Conservation (phyloP, 2,113 vertebrate genomes). For the Colinus virginianus region DNA sequence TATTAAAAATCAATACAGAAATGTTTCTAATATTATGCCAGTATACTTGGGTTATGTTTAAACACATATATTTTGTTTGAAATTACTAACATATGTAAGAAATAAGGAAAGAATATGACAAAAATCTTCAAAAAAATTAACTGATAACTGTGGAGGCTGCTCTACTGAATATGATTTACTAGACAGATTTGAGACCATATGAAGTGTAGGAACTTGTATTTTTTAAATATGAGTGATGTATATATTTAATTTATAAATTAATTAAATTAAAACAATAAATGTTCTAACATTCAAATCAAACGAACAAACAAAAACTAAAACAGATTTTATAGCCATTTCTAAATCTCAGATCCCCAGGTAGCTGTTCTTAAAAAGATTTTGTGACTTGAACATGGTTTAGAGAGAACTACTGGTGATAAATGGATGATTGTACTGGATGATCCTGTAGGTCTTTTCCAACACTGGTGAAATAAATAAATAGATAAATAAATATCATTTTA, state of each 20-base stretch:
- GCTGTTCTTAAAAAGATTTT: not conserved
- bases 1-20: no score
- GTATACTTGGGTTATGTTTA: no score
- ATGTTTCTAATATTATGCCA: no score
- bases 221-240: not conserved
- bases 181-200: no score
- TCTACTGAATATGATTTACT: not conserved
- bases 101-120: not conserved
- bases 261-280: no score
- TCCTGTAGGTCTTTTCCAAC: no score
- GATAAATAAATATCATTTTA: not conserved
- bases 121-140: not conserved
- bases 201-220: not conserved
- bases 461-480: no score
- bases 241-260: fast-evolving
- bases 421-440: no score
- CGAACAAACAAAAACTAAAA: no score
- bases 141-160: not conserved
- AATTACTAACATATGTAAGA: fast-evolving
- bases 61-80: not conserved
- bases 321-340: not conserved
- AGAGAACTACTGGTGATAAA: no score
- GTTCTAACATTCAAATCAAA: not conserved
- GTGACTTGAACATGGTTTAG: no score
- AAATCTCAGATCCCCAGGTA: not conserved